Base-by-base conservation (phyloP, 2,113 vertebrate species). In the Cygnus buccinator region DNA sequence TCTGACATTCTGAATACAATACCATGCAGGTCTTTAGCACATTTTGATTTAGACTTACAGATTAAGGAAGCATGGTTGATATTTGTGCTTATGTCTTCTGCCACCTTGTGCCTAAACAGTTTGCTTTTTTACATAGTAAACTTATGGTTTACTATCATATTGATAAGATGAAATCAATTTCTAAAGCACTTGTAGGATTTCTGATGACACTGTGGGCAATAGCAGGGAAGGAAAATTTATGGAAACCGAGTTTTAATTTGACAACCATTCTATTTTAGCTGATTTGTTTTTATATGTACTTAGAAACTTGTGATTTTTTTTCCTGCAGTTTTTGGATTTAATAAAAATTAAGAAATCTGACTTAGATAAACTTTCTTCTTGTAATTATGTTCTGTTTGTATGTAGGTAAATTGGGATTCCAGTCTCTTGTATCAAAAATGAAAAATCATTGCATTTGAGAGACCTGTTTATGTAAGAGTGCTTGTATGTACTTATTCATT, bases 341-440 rank as follows among this genome's bases (percentile, higher is more conserved):
- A 97, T 97, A 96, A 96, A 97, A 96, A 71, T 94, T 83, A 77
- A 94, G 87, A 94, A 50, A 95, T 89, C 92, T 96, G 81, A 87
- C 93, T 91, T 97, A 97, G 95, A 89, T 87, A 66, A 79, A 82
- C 50, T 83, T 96, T 84, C 80, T 90, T 96, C 90, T 88, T 94
- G 94, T 92, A 96, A 90, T 94, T 94, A 81, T 96, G 86, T 94
- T 55, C 89, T 95, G 50, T 96, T 87, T 96, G 93, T 96, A 61
- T 96, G 82, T 87, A 95, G 93, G 94, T 82, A 82, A 87, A 82
- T 91, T 84, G 91, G 66, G 41, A 92, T 81, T 74, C 63, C 87
- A 78, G 67, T 92, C 77, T 92, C 22, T 61, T 94, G 77, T 95
- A 94, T 89, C 91, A 95, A 84, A 92, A 87, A 87, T 72, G 86